These are phyloP conservation scores for Chondrilla cf. caribensis DNA, from an alignment of 37 sponge, comb jelly and placozoan species.

Conservation along the genomic window DNA sequence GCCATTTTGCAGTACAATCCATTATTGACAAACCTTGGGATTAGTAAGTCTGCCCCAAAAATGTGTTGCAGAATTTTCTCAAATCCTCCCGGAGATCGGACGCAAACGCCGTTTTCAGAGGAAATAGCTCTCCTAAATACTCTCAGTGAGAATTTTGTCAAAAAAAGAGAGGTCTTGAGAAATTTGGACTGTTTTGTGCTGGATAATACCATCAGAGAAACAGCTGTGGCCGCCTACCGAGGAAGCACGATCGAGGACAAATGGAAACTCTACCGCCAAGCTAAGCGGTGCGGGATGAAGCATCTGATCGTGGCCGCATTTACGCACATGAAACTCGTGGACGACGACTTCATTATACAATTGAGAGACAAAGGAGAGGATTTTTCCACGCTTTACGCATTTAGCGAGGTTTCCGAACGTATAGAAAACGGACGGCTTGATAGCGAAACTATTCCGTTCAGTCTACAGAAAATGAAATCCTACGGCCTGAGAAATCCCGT, in stretches of 20 bases:
- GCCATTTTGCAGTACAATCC: too few species aligned
- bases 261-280: constrained; percentile 27
- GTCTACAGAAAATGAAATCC: too few species aligned
- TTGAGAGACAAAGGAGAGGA: constrained; percentile 33
- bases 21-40: too few species aligned
- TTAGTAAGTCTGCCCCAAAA: too few species aligned
- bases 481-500: too few species aligned
- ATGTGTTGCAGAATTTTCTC: too few species aligned
- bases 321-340: constrained; percentile 21
- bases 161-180: neutral
- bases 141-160: neutral
- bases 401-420: constrained; percentile 9
- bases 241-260: constrained; percentile 49
- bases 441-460: constrained; percentile 2
- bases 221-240: constrained; percentile 25
- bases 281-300: constrained; percentile 38
- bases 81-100: too few species aligned
- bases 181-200: constrained; percentile 37
- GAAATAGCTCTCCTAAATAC: neutral
- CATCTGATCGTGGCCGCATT: constrained; percentile 36
- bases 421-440: neutral
- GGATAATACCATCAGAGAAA: constrained; percentile 47
- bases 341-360: constrained; percentile 21
- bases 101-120: too few species aligned
- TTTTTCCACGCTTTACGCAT: constrained; percentile 21